These are phyloP conservation scores for Perizoma flavofasciatum DNA, from an alignment of 2,888 invertebrate genomes.

Conservation along the genomic window DNA sequence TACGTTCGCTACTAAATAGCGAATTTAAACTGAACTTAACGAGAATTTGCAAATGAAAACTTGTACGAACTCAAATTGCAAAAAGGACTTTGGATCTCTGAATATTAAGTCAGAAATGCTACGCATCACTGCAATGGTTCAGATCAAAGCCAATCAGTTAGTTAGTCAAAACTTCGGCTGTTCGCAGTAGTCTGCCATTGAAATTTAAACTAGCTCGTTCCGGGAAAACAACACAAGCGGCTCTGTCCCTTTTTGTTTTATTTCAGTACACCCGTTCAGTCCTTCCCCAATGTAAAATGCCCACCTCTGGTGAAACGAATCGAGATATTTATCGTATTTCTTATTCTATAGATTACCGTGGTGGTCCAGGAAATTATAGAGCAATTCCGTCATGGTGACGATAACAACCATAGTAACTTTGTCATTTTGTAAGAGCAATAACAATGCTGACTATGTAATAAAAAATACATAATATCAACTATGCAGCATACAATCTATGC, in stretches of 20 bases:
- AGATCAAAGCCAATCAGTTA: slow-evolving; percentile 77
- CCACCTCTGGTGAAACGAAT: slow-evolving; percentile 48
- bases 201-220: slow-evolving; percentile 80
- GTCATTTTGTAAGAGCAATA: too few relatives aligned
- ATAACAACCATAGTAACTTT: too few relatives aligned
- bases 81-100: slow-evolving; percentile 15
- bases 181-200: slow-evolving; percentile 77
- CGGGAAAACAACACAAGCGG: slow-evolving; percentile 56
- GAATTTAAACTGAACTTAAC: neutral
- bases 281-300: slow-evolving; percentile 64
- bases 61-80: slow-evolving; percentile 37
- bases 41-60: slow-evolving; percentile 26
- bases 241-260: slow-evolving; percentile 55
- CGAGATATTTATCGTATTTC: slow-evolving; percentile 37
- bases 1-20: too few relatives aligned
- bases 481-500: too few relatives aligned
- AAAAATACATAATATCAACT: too few relatives aligned
- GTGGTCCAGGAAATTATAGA: slow-evolving; percentile 29
- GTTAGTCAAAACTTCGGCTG: slow-evolving; percentile 70
- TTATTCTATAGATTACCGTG: slow-evolving; percentile 19
- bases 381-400: neutral
- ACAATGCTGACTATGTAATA: too few relatives aligned
- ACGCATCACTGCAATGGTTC: slow-evolving; percentile 16
- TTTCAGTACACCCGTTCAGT: slow-evolving; percentile 39
- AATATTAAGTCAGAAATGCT: slow-evolving; percentile 15